phyloP scores from a whole-genome alignment of 2,888 invertebrate genomes.

The Podabrus alpinus region DNA sequence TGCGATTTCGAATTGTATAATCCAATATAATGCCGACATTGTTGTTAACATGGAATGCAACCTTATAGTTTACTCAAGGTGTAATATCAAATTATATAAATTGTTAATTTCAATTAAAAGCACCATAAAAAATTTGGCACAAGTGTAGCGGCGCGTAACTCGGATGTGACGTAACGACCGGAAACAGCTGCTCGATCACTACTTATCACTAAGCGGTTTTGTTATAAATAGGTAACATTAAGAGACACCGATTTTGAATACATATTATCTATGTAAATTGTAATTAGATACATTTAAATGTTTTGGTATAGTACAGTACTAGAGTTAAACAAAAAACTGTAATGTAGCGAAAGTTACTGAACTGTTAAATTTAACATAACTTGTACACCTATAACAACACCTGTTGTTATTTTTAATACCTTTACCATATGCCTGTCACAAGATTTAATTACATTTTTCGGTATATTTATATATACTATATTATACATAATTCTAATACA shows the following conservation, averaged over 20 bases:
- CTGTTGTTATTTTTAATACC: not conserved
- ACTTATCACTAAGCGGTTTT: conserved; percentile 35
- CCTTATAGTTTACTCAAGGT: not conserved
- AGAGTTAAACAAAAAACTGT: not conserved
- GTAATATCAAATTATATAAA: not conserved
- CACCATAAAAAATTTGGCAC: conserved; percentile 33
- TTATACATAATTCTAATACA: not conserved
- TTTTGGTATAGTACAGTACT: not conserved
- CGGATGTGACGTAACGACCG: conserved; percentile 45
- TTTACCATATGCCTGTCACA: not conserved
- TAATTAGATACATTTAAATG: not conserved
- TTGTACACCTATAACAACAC: not conserved
- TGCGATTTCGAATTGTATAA: too few species aligned
- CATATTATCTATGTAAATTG: not conserved
- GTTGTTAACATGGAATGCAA: not conserved
- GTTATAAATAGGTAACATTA: conserved; percentile 8
- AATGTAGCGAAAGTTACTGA: not conserved
- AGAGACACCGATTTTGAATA: not conserved
- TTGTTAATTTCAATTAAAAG: not conserved
- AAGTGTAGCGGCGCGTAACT: conserved; percentile 44
- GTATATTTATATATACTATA: not conserved
- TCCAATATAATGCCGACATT: too few species aligned
- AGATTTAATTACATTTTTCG: not conserved
- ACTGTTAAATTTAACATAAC: not conserved
- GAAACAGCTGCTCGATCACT: conserved; percentile 45